Conservation (phyloP, 2,888 invertebrate genomes). For the Aethes cnicana region DNA sequence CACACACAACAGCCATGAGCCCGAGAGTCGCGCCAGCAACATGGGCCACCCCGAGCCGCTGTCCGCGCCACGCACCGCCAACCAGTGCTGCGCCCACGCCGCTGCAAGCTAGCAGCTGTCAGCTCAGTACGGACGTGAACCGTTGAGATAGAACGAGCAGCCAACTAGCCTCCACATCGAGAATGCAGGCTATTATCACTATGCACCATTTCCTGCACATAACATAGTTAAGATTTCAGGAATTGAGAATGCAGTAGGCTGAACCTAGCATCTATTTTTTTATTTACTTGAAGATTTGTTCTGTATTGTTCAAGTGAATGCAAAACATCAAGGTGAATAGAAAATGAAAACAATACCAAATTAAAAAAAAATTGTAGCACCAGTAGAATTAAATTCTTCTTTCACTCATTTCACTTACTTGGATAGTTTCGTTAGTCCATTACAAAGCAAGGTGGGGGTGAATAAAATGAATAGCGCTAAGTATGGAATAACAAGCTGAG, state of each 20-base stretch:
- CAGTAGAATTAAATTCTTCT: too few species aligned
- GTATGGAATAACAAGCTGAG: constrained; percentile 91
- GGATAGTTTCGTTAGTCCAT: constrained; percentile 84
- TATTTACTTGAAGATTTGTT: too few species aligned
- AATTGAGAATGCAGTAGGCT: too few species aligned
- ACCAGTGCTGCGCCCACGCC: constrained; percentile 92
- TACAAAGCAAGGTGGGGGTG: constrained; percentile 88
- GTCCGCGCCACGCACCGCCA: constrained; percentile 89
- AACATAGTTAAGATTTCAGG: too few species aligned
- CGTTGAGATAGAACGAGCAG: constrained; percentile 90
- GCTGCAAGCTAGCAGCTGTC: constrained; percentile 92
- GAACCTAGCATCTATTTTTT: too few species aligned
- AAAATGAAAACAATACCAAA: too few species aligned
- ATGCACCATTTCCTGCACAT: constrained; percentile 84
- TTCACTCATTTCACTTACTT: constrained; percentile 76
- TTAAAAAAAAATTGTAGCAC: too few species aligned
- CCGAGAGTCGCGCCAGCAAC: constrained; percentile 90
- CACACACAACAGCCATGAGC: constrained; percentile 90
- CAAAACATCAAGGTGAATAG: too few species aligned
- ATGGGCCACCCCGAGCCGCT: constrained; percentile 88
- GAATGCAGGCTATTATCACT: constrained; percentile 87
- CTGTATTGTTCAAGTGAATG: too few species aligned
- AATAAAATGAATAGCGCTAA: constrained; percentile 88
- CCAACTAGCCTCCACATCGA: constrained; percentile 94
- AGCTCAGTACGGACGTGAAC: constrained; percentile 77